Base-by-base conservation (phyloP, 2,888 invertebrate species). In the Tenthredo notha region DNA sequence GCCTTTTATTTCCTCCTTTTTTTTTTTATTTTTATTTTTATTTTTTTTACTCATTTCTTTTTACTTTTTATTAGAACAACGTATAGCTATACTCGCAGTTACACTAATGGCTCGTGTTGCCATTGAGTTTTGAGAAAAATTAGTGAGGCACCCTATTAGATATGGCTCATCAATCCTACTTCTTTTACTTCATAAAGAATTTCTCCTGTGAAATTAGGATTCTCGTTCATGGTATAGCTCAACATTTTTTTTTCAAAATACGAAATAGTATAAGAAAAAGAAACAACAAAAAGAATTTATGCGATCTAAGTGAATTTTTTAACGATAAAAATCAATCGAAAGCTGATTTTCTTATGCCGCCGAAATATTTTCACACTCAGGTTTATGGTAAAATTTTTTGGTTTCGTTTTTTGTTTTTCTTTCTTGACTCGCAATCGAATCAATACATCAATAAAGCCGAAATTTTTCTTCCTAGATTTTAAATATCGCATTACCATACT, bases 141-240 rank as follows among this genome's bases (percentile, higher is more conserved):
- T 70, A n/a, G 70, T 18, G n/a, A 37, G 70, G 70, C 33, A 37
- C 70, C 37, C 70, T 37, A 70, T 70, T 70, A 70, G 70, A 70
- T 40, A 70, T n/a, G 70, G 70, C 40, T 70, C 70, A 70, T 70
- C 37, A 70, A 70, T 37, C 29, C 37, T 15, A 1, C 70, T 67
- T 33, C 67, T 70, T 33, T 18, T 70, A 10, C n/a, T 21, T 58
- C 7, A 2, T 70, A 2, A 58, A 25, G 25, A 25, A 61, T 61
- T 61, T 61, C 10, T 61, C 9, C 1, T 3, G 10, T 0, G 21
- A 61, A 61, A 61, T 61, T 61, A 25, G 25, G 10, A 61, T 61
- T 61, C 61, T 61, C 2, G 12, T 4, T 25, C 5, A 61, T 25
- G 10, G 25, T 21, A 21, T 6, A 12, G 12, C 3, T 21, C 2